Conservation (phyloP, 53 echinoderm and acorn worm species). For the Zoroaster sp. region DNA sequence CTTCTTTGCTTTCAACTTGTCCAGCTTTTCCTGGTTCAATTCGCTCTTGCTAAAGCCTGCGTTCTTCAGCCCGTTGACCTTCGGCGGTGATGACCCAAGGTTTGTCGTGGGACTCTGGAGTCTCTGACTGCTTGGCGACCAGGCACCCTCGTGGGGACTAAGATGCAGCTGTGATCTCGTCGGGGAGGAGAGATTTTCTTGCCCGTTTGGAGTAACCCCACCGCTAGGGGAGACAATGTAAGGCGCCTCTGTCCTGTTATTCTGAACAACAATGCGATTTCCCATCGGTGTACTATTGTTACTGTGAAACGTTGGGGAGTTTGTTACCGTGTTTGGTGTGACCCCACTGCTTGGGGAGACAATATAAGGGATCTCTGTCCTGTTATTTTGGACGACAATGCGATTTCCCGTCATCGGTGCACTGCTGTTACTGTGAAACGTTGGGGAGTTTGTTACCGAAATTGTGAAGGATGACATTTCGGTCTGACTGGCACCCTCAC, state of each 20-base stretch:
- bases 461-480: neutral
- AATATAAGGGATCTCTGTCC: neutral
- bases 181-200: neutral
- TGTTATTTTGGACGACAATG: slow-evolving; percentile 16
- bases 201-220: neutral
- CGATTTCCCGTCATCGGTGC: neutral
- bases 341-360: neutral
- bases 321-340: neutral
- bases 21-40: slow-evolving; percentile 28
- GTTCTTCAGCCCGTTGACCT: slow-evolving; percentile 18
- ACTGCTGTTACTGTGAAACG: neutral
- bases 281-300: neutral
- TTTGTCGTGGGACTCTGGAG: slow-evolving; percentile 33
- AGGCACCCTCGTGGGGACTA: neutral
- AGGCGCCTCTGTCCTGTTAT: neutral
- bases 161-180: slow-evolving; percentile 22
- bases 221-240: neutral
- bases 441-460: neutral
- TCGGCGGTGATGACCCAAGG: slow-evolving; percentile 1
- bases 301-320: neutral
- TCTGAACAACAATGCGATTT: slow-evolving; percentile 30
- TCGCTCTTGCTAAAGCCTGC: neutral
- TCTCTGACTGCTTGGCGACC: slow-evolving; percentile 29
- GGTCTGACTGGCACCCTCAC: neutral
- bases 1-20: slow-evolving; percentile 46